phyloP scores from a whole-genome alignment of 1,140 invertebrate species.

The Heliconius eleuchia region DNA sequence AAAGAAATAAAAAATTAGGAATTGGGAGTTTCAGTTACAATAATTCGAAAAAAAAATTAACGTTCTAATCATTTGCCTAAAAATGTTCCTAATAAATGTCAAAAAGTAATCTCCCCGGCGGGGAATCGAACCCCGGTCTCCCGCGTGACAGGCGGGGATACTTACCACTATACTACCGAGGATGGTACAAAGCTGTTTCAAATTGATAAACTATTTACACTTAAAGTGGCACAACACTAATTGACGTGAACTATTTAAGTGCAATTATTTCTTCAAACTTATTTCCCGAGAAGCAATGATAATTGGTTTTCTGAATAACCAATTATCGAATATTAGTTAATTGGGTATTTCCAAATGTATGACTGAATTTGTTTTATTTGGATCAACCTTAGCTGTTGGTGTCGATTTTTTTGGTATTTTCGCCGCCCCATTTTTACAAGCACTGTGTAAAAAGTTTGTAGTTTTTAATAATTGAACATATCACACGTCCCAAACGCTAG shows the following conservation, averaged over 20 bases:
- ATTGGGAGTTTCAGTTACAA: neutral
- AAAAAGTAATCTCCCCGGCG: conserved; percentile 36
- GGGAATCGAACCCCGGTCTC: conserved; percentile 54
- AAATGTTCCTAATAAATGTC: neutral
- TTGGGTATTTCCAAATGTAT: neutral
- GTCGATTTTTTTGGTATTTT: neutral
- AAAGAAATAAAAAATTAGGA: conserved; percentile 37
- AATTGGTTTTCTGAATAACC: neutral
- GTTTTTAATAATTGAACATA: neutral
- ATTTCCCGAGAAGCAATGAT: neutral
- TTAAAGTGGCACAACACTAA: conserved; percentile 1
- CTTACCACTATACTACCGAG: conserved; percentile 47
- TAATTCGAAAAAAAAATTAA: neutral
- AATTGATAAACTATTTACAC: neutral
- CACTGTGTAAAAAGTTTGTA: neutral
- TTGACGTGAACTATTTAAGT: neutral
- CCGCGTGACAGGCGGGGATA: conserved; percentile 55
- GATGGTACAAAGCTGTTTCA: neutral
- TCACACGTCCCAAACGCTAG: neutral
- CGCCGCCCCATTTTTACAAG: neutral
- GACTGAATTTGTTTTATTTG: neutral
- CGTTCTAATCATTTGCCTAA: neutral
- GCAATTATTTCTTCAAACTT: neutral
- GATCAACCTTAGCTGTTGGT: neutral
- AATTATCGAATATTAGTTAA: conserved; percentile 3